phyloP scores from a whole-genome alignment of 2,797 vertebrate species.

The Aotus griseimembra region DNA sequence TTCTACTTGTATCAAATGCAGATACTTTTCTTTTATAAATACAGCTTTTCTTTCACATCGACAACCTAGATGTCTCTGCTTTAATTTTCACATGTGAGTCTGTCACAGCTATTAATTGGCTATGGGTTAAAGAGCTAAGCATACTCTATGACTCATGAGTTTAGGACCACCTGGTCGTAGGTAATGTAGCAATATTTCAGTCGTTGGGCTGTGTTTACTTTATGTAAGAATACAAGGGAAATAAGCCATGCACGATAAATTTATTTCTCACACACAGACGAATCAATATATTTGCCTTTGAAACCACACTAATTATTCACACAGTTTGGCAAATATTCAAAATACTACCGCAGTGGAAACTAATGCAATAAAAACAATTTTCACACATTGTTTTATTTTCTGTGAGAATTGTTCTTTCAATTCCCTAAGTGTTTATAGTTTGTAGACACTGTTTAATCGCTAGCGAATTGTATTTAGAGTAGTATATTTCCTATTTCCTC shows the following conservation, averaged over 20 bases:
- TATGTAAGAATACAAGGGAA: slow-evolving; percentile 12
- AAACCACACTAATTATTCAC: slow-evolving; percentile 74
- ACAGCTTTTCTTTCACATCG: not conserved
- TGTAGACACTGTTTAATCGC: slow-evolving; percentile 47
- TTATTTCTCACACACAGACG: slow-evolving; percentile 40
- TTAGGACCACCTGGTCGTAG: not conserved
- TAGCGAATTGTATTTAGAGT: slow-evolving; percentile 15
- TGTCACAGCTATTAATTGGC: not conserved
- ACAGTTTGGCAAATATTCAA: slow-evolving; percentile 80
- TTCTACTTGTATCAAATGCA: not conserved
- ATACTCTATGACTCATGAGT: not conserved
- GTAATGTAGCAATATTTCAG: not conserved
- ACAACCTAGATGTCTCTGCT: not conserved
- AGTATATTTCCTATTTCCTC: not conserved
- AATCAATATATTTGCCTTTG: slow-evolving; percentile 55
- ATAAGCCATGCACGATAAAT: not conserved
- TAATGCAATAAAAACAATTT: slow-evolving; percentile 70
- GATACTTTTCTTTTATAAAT: not conserved
- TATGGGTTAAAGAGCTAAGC: not conserved
- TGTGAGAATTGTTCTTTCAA: slow-evolving; percentile 48
- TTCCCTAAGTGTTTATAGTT: slow-evolving; percentile 22
- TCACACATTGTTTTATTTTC: slow-evolving; percentile 69
- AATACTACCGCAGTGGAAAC: slow-evolving; percentile 72
- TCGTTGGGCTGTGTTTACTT: not conserved
- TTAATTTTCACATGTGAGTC: not conserved